These are phyloP conservation scores for Platycnemis pennipes DNA, from an alignment of 2,888 invertebrate genomes.

Conservation along the genomic window DNA sequence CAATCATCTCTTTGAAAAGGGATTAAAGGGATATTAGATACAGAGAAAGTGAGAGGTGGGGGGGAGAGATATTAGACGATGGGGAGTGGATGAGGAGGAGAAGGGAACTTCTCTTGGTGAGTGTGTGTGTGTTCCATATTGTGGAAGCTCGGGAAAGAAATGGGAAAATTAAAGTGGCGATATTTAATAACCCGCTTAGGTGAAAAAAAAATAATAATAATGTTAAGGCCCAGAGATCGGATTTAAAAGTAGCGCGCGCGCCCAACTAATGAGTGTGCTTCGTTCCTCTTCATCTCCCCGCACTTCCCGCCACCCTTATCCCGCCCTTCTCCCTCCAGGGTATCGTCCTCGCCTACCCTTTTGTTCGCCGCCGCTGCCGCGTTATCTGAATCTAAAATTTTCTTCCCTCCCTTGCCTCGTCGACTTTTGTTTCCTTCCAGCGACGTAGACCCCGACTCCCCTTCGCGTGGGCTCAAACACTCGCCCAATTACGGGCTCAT, in stretches of 20 bases:
- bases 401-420: not conserved
- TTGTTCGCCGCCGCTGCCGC: not conserved
- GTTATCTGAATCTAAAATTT: not conserved
- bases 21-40: conserved; percentile 42
- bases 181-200: conserved; percentile 47
- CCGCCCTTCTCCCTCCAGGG: not conserved
- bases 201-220: not conserved
- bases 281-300: not conserved
- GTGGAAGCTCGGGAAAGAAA: not conserved
- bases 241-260: conserved; percentile 5
- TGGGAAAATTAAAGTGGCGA: not conserved
- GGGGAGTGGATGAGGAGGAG: not conserved
- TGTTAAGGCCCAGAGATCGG: not conserved
- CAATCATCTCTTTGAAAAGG: conserved; percentile 51
- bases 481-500: not conserved
- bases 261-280: conserved; percentile 38
- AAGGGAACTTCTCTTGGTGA: not conserved
- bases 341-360: not conserved
- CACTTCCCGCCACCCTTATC: not conserved
- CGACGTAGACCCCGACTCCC: not conserved
- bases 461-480: not conserved
- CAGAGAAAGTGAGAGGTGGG: not conserved
- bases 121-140: not conserved
- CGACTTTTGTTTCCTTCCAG: not conserved
- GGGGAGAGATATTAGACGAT: not conserved